Evolutionary conservation across 2,888 invertebrate species (phyloP).

Genomic region (Trileptium ribeirensis): DNA sequence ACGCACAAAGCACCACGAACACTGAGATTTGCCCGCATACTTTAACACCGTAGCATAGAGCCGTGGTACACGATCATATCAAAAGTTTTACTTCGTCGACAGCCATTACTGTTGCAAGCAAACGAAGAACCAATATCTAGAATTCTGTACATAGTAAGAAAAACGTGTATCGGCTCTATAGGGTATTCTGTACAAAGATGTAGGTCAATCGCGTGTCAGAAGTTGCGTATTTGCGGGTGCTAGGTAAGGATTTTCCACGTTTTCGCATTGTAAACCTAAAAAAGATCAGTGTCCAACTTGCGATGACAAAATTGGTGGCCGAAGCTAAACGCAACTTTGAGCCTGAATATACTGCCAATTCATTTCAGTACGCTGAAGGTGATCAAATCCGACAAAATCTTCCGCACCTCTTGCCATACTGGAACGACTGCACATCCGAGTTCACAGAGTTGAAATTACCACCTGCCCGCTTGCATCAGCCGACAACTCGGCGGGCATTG

Average conservation of each 20-base stretch:
- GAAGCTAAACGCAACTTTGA: not conserved
- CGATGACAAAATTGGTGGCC: not conserved
- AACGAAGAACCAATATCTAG: not conserved
- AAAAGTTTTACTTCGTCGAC: not conserved
- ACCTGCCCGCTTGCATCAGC: too few relatives aligned
- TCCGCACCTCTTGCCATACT: too few relatives aligned
- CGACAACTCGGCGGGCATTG: too few relatives aligned
- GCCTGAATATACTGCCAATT: not conserved
- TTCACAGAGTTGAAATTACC: too few relatives aligned
- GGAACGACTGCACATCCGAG: too few relatives aligned
- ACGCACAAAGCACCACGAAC: too few relatives aligned
- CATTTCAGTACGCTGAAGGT: constrained; percentile 8
- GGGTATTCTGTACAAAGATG: not conserved
- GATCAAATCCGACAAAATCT: too few relatives aligned
- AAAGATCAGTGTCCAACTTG: constrained; percentile 22
- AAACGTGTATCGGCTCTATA: constrained; percentile 15
- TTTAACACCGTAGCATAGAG: not conserved
- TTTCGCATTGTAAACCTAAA: constrained; percentile 3
- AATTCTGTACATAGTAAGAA: not conserved
- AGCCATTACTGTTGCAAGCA: not conserved
- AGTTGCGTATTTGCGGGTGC: not conserved
- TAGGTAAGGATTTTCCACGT: not conserved
- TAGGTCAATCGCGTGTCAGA: not conserved
- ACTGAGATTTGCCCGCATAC: too few relatives aligned
- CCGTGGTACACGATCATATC: not conserved